Evolutionary conservation across 2,797 vertebrate species (phyloP).

Genomic region (Valencia hispanica): DNA sequence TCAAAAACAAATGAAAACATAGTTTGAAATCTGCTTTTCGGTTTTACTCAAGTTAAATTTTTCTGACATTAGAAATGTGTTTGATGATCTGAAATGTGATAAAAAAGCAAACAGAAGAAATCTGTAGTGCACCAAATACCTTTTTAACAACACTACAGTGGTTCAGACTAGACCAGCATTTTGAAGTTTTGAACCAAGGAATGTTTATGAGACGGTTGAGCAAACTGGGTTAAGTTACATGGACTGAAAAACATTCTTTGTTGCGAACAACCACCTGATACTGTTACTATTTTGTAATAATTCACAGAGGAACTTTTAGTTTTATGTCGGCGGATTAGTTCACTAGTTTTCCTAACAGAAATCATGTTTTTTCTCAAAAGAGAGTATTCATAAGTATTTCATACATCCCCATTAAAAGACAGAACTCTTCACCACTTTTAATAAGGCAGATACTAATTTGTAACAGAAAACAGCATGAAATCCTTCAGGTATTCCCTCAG

Average conservation of each 20-base stretch:
- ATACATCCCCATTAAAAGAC: neutral
- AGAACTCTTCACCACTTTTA: neutral
- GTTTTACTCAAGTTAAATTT: neutral
- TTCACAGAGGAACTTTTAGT: neutral
- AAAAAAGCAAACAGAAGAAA: neutral
- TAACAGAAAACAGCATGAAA: neutral
- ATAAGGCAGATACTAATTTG: neutral
- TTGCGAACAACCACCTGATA: neutral
- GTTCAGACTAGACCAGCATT: neutral
- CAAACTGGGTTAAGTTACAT: neutral
- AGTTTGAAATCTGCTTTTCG: neutral
- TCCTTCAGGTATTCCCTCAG: conserved; percentile 1
- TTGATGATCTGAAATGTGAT: neutral
- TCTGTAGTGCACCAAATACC: neutral
- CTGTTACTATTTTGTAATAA: neutral
- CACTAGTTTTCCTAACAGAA: neutral
- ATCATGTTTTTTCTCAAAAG: neutral
- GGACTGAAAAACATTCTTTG: neutral
- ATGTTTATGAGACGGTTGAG: neutral
- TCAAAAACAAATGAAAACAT: neutral
- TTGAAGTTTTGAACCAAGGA: neutral
- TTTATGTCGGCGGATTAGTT: neutral
- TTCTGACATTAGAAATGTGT: neutral
- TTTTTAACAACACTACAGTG: neutral
- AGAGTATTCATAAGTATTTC: neutral